Evolutionary conservation across 2,113 vertebrate species (phyloP), one percentile per base, ranked within the genome.

Genomic region (Hystrix brachyura): DNA sequence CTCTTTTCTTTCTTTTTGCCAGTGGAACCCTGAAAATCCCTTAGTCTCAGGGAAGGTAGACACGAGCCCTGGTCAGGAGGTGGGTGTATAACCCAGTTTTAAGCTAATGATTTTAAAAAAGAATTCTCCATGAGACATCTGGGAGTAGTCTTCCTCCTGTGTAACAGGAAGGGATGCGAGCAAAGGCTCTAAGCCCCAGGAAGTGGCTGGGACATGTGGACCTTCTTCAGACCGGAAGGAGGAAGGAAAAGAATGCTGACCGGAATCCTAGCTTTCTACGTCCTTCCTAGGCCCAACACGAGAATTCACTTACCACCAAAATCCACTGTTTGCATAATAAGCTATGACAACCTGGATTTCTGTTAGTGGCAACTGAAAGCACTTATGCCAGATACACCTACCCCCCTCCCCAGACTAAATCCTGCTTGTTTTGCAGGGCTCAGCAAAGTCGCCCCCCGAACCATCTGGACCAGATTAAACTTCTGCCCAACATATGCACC

Each of bases 41-140:
- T 72, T 64, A 46, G 34, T 71, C 43, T 87, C 18, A 81, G 72
- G 53, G 29, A 95, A 81, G 23, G 18, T 18, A 81, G 15, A 32
- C 34, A 25, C 19, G n/a, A 60, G 15, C 6, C 21, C 32, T 91
- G 25, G 23, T 81, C 34, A 34, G 57, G 46, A 85, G n/a, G 34
- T 57, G 51, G 18, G 2, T 5, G 2, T n/a, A 34, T 46, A 46
- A 55, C 2, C 15, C 34, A 1, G 5, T 17, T 92, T 94, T 25
- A 86, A 72, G 38, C 38, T 86, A 7, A 65, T 91, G n/a, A 87
- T 71, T 94, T 96, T 12, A 51, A 55, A 55, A 10, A 81, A 38
- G 34, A 89, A 78, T 55, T 64, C 64, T 6, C 2, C 15, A 0
- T 51, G n/a, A 83, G 51, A 74, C 4, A 38, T 38, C 46, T 10